Percentiles rank a stretch among this genome's conserved stretches.
phyloP scores from a whole-genome alignment of 2,113 vertebrate species.

The Anthoscopus minutus region DNA sequence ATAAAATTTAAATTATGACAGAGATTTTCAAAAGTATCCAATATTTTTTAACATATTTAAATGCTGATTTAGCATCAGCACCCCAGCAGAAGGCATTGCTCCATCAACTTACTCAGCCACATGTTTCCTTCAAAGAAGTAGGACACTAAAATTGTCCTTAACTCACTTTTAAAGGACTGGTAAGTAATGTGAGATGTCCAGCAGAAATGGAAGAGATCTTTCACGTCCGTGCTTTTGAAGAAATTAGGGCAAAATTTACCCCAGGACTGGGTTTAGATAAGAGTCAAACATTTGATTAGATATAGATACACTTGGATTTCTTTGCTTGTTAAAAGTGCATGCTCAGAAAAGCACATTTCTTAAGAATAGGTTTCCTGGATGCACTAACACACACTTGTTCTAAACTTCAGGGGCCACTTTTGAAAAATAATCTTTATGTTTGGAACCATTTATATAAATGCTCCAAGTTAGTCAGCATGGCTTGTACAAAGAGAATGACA shows the following conservation, averaged over 20 bases:
- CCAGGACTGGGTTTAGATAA: neutral
- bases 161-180: neutral
- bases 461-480: neutral
- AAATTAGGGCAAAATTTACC: neutral
- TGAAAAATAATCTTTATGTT: neutral
- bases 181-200: neutral
- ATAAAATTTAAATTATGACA: neutral
- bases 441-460: neutral
- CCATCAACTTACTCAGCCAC: neutral
- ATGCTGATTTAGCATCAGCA: neutral
- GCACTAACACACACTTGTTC: neutral
- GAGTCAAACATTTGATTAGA: neutral
- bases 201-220: neutral
- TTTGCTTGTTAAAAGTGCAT: neutral
- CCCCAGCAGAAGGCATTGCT: neutral
- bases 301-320: neutral
- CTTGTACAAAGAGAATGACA: neutral
- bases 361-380: neutral
- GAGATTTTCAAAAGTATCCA: neutral
- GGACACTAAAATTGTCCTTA: neutral
- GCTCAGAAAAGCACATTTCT: neutral
- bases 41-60: neutral
- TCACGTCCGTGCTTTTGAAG: neutral
- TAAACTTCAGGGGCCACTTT: neutral
- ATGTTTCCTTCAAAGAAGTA: neutral